Evolutionary conservation across 2,113 vertebrate genomes (phyloP), one percentile per base, ranked within the genome.

Genomic region (Oostethus manadensis): DNA sequence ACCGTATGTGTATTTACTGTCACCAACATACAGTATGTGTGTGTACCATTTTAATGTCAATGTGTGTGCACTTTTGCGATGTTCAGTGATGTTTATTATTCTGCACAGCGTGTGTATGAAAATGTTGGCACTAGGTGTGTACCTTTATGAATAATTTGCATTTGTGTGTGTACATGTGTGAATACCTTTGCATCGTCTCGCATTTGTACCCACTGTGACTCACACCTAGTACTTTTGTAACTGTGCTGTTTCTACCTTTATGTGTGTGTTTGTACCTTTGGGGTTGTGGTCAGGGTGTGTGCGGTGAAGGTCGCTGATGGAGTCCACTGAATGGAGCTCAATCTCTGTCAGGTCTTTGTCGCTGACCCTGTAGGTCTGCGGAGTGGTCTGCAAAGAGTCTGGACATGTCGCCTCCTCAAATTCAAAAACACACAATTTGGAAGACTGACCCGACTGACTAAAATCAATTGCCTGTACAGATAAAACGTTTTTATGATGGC

Each of bases 251-350:
- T n/a, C 21, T 61, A n/a, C 26, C 0, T 18, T 15, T 40, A 10
- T 50, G 21, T 73, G 44, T 51, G 40, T 14, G 45, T 65, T 18
- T 22, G 21, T 74, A 90, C 89, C 90, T 87, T 89, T 87, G 71
- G 88, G 87, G 76, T 76, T 74, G 48, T 87, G 85, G 17, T 91
- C 90, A 0, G 51, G 43, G 72, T 90, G 87, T 13, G 73, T 84
- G 67, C 90, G 89, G 69, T 97, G 92, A 18, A 98, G 88, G 70
- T 98, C 94, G 0, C 91, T 97, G 83, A 98, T 97, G 70, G 95
- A 98, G 70, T 94, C 93, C 71, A 97, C 94, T 0, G 78, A 90
- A 51, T 89, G 90, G 18, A 98, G 89, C 71, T 84, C 84, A 42
- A 98, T 92, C 79, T 97, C 94, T 0, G 89, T 89, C 56, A 91